phyloP scores from a whole-genome alignment of 2,797 vertebrate genomes.

The Cottoperca gobio region DNA sequence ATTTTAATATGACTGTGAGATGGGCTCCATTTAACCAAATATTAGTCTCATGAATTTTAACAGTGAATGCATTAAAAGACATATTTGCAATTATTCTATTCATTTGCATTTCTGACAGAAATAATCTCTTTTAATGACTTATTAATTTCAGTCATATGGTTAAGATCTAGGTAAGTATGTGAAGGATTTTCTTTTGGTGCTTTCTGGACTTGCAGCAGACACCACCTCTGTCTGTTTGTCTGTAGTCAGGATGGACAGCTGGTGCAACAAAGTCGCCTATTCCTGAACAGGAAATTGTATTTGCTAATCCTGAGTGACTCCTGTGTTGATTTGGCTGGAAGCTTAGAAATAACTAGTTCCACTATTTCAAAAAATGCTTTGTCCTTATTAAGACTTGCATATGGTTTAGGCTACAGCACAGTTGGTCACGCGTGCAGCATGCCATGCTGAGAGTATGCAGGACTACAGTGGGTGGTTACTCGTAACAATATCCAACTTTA shows the following conservation, averaged over 20 bases:
- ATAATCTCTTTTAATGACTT: conserved; percentile 53
- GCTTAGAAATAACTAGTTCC: conserved; percentile 15
- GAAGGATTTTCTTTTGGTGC: conserved; percentile 27
- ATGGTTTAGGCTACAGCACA: background rate
- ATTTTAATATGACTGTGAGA: background rate
- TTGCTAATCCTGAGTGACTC: conserved; percentile 21
- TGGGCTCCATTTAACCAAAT: background rate
- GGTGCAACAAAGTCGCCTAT: conserved; percentile 13
- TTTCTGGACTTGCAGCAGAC: conserved; percentile 5
- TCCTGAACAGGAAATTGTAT: conserved; percentile 25
- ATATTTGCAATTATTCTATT: conserved; percentile 41
- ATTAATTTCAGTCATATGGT: conserved; percentile 45
- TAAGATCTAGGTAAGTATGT: conserved; percentile 29
- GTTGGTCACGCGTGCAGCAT: conserved; percentile 11
- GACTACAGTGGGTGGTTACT: conserved; percentile 10
- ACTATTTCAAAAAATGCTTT: conserved; percentile 6
- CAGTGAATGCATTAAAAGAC: conserved; percentile 35
- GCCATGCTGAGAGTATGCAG: background rate
- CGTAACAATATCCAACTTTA: too few species aligned
- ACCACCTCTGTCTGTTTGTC: background rate
- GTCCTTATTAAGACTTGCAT: conserved; percentile 17
- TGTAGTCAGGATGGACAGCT: conserved; percentile 25
- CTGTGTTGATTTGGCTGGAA: conserved; percentile 7
- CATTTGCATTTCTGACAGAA: conserved; percentile 47
- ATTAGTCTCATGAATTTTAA: conserved; percentile 27